Conservation (phyloP, 2,113 vertebrate species). For the Neolamprologus fasciatus region DNA sequence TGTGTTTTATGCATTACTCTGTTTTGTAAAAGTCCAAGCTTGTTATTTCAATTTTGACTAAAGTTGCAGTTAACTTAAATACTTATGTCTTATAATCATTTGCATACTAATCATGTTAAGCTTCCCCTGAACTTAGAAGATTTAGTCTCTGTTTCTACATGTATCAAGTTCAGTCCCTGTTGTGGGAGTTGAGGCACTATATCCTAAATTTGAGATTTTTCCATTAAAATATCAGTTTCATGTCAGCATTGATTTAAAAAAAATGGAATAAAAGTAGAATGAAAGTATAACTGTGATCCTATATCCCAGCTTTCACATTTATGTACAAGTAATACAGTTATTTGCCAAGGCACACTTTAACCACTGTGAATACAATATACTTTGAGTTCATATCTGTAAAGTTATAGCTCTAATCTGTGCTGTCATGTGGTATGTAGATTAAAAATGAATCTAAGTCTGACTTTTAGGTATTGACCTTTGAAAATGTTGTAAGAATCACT, state of each 20-base stretch:
- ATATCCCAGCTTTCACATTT: neutral
- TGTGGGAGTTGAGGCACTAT: neutral
- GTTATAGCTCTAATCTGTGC: neutral
- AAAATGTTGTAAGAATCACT: neutral
- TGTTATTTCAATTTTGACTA: neutral
- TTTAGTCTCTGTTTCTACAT: neutral
- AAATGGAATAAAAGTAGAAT: neutral
- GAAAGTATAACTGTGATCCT: neutral
- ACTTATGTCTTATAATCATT: neutral
- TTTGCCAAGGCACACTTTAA: neutral
- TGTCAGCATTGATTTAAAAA: neutral
- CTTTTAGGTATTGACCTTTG: neutral
- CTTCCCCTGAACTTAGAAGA: neutral
- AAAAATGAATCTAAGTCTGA: neutral
- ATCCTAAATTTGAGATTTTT: neutral
- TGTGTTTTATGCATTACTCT: neutral
- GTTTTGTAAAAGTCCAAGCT: rapidly evolving
- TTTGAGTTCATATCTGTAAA: neutral
- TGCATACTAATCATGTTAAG: rapidly evolving
- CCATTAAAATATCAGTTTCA: neutral
- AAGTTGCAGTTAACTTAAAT: neutral
- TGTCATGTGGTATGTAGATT: neutral
- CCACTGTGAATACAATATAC: neutral
- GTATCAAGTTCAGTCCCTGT: neutral
- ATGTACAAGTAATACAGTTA: neutral